Percentiles rank a stretch among this genome's conserved stretches.
These are phyloP conservation scores for Flexamia atlantica DNA, from an alignment of 2,888 invertebrate species.

Conservation along the genomic window DNA sequence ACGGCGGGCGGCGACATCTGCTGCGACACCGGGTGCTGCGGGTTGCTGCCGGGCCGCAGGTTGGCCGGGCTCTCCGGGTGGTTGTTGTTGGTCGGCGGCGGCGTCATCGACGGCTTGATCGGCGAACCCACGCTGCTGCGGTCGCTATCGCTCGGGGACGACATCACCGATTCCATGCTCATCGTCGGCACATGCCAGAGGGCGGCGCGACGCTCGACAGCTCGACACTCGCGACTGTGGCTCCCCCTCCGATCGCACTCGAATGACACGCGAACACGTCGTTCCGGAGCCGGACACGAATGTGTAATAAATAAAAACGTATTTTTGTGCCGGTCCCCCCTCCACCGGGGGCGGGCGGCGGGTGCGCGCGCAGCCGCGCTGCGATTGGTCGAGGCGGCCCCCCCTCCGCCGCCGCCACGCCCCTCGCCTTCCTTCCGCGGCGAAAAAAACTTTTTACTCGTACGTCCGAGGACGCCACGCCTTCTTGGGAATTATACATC, in stretches of 20 bases:
- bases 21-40: constrained; percentile 71
- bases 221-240: constrained; percentile 62
- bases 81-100: constrained; percentile 60
- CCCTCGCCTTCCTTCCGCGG: constrained; percentile 60
- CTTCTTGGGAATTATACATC: constrained; percentile 63
- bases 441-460: constrained; percentile 60
- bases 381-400: constrained; percentile 67
- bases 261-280: constrained; percentile 61
- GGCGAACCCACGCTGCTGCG: constrained; percentile 78
- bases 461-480: constrained; percentile 62
- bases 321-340: constrained; percentile 66
- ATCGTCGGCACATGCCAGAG: constrained; percentile 67
- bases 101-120: constrained; percentile 57
- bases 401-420: constrained; percentile 71
- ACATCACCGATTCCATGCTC: constrained; percentile 79
- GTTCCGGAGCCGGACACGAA: constrained; percentile 63
- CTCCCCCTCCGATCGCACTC: constrained; percentile 58
- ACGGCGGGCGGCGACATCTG: constrained; percentile 70
- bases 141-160: constrained; percentile 77
- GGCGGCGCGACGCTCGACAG: constrained; percentile 65
- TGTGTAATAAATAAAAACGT: constrained; percentile 66
- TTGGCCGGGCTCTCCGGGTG: constrained; percentile 66
- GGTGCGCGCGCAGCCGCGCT: constrained; percentile 68
- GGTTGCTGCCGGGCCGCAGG: constrained; percentile 74
- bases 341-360: constrained; percentile 72